Conservation (phyloP, 2,888 invertebrate genomes). For the Thecophora atra region DNA sequence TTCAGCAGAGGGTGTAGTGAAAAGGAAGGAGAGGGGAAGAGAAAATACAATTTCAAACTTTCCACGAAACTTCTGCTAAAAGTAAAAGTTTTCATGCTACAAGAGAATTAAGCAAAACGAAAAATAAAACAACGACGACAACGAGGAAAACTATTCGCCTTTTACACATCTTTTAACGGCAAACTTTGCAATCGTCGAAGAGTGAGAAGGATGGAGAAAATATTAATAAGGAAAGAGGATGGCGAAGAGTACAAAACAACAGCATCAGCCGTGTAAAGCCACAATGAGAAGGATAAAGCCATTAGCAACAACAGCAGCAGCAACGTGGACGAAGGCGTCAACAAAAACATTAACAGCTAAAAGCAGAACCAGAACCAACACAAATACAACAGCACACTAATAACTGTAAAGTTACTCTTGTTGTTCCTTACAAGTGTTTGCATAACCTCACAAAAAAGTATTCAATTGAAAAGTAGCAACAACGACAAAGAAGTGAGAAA, state of each 20-base stretch:
- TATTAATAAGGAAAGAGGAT: no score
- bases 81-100: not conserved
- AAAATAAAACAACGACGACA: no score
- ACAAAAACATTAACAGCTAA: not conserved
- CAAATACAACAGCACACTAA: not conserved
- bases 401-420: not conserved
- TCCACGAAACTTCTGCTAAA: not conserved
- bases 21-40: no score
- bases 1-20: no score
- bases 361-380: not conserved
- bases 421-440: not conserved
- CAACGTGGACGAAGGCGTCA: not conserved
- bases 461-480: not conserved
- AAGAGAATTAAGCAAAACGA: no score
- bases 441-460: not conserved
- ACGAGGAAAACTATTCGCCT: no score
- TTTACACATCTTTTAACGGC: no score
- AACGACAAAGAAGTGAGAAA: not conserved
- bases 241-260: no score
- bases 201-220: no score
- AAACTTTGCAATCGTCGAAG: no score
- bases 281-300: not conserved
- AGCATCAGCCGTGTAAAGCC: no score
- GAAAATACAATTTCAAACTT: not conserved
- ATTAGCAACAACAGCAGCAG: not conserved